These are phyloP conservation scores for Chondrosia reniformis DNA, from an alignment of 37 sponge, comb jelly and placozoan species.

Conservation along the genomic window DNA sequence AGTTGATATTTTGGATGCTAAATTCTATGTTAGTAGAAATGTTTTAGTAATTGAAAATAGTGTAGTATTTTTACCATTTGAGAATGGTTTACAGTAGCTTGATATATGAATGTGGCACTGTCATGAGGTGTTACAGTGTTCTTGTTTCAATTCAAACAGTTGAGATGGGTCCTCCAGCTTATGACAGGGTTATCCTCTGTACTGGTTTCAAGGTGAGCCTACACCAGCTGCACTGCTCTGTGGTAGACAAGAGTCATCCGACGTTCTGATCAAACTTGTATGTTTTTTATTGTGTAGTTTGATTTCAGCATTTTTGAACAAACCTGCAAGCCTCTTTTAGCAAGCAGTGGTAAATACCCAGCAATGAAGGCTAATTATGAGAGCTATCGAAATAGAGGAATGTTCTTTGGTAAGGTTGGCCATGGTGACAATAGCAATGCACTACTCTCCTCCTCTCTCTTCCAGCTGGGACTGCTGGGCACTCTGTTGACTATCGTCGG, in stretches of 20 bases:
- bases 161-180: not conserved
- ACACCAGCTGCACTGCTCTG: not conserved
- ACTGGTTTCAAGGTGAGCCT: slow-evolving; percentile 84
- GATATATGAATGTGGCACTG: no score
- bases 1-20: no score
- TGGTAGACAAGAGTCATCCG: no score
- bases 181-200: slow-evolving; percentile 79
- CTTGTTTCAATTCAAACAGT: no score
- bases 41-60: no score
- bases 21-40: no score
- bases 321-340: not conserved
- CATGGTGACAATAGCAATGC: no score
- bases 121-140: no score
- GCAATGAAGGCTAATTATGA: slow-evolving; percentile 67
- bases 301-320: slow-evolving; percentile 46
- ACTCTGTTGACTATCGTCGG: slow-evolving; percentile 72
- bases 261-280: no score
- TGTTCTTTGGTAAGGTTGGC: slow-evolving; percentile 79
- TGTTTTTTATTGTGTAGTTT: no score
- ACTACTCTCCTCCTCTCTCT: not conserved
- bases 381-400: slow-evolving; percentile 34
- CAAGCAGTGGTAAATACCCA: slow-evolving; percentile 61
- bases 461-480: slow-evolving; percentile 73
- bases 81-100: no score
- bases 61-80: no score